These are phyloP conservation scores for Ciconia maguari DNA, from an alignment of 2,113 vertebrate genomes.

Conservation along the genomic window DNA sequence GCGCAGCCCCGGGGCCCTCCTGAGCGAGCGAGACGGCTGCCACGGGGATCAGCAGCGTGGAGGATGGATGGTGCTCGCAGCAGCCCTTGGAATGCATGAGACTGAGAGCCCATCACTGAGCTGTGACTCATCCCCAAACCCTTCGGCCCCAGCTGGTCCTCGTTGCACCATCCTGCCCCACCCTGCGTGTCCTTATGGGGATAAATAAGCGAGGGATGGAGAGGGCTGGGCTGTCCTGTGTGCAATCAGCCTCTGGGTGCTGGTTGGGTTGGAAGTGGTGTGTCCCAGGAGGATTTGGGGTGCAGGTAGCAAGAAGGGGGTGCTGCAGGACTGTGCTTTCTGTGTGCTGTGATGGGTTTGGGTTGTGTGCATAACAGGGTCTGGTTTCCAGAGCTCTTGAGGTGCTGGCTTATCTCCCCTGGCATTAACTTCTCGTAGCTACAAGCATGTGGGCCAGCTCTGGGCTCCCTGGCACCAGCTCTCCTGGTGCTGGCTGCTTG, in stretches of 20 bases:
- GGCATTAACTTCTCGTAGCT: fast-evolving
- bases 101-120: not conserved
- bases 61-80: not conserved
- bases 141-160: not conserved
- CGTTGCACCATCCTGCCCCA: not conserved
- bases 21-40: fast-evolving
- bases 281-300: not conserved
- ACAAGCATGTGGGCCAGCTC: not conserved
- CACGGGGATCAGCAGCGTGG: fast-evolving
- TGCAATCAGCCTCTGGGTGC: not conserved
- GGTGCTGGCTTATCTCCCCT: not conserved
- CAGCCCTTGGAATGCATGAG: not conserved
- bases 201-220: not conserved
- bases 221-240: fast-evolving
- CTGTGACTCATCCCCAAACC: not conserved
- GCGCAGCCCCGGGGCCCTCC: not conserved
- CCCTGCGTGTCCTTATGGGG: not conserved
- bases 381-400: not conserved
- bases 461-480: not conserved
- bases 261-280: not conserved
- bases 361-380: fast-evolving
- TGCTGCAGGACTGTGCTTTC: not conserved
- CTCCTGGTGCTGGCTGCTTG: not conserved
- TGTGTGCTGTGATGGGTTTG: not conserved
- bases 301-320: not conserved